Base-by-base conservation (phyloP, 2,888 invertebrate species). In the Drosophila flavopinicola region DNA sequence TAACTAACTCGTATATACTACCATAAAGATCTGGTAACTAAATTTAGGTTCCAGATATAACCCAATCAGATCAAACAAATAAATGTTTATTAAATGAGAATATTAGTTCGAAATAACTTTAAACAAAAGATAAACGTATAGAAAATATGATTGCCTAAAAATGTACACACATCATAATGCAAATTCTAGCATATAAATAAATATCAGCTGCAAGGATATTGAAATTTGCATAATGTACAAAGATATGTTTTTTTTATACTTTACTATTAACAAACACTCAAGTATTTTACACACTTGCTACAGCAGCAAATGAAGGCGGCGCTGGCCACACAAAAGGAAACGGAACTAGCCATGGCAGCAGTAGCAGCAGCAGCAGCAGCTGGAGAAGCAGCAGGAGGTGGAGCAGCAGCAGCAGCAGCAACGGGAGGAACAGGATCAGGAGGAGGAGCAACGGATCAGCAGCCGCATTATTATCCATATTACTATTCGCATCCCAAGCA, bases 401-500 rank as follows among this genome's bases (percentile, higher is more conserved):
- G 20, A 10, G 7, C 56, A 29, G 49, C 45, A 9, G 24, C 44
- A 15, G 47, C 41, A 1, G 53, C 64, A n/a, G 37, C 49, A 3
- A 39, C 41, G n/a, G 29, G 30, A 10, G 9, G 58, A 9, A 11
- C 63, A 1, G 41, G 48, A 11, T 38, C 56, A 45, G 23, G 49
- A 20, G 17, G 38, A n/a, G 24, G 56, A 23, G 20, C 77, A 33
- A 15, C 24, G 7, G 56, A 83, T 15, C 66, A 86, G 13, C 75
- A 24, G 11, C 56, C 58, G 17, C 75, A 71, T 37, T 73, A 80
- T 47, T 77, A 89, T 49, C 76, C 64, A 11, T 73, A 83, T 54
- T 75, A 88, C 58, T 83, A 89, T 52, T 79, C 86, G 7, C 90
- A 90, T 54, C 90, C 90, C 6, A 82, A 88, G 41, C 89, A 88